Conservation (phyloP, 2,888 invertebrate species). For the Ophion ventricosus region DNA sequence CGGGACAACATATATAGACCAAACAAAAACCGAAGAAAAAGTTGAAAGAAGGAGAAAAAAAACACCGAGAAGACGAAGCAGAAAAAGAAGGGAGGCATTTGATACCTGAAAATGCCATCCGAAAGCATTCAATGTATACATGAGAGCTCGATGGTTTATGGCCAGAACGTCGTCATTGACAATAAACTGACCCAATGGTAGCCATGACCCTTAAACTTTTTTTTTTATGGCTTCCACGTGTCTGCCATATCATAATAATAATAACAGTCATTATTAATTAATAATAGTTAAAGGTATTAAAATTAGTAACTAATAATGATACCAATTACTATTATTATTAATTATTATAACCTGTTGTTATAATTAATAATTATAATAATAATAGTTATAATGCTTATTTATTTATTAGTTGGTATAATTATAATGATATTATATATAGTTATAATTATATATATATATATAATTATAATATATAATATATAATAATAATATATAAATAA, state of each 20-base stretch:
- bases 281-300: too few relatives aligned
- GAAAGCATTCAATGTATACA: slow-evolving; percentile 52
- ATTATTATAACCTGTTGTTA: too few relatives aligned
- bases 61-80: slow-evolving; percentile 27
- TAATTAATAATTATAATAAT: too few relatives aligned
- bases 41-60: background rate
- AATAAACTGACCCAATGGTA: slow-evolving; percentile 34
- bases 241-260: background rate
- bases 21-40: background rate
- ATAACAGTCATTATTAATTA: too few relatives aligned
- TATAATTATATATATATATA: too few relatives aligned
- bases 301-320: too few relatives aligned
- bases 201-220: slow-evolving; percentile 20
- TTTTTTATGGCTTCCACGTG: slow-evolving; percentile 24
- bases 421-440: too few relatives aligned
- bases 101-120: slow-evolving; percentile 76
- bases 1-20: slow-evolving; percentile 24
- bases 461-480: too few relatives aligned
- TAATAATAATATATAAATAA: too few relatives aligned
- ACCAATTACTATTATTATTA: too few relatives aligned
- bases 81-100: slow-evolving; percentile 67
- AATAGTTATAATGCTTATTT: too few relatives aligned
- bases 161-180: slow-evolving; percentile 29
- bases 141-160: slow-evolving; percentile 12
- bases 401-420: too few relatives aligned